phyloP scores from a whole-genome alignment of 2,888 invertebrate genomes.

The Chaitophorus viminalis region DNA sequence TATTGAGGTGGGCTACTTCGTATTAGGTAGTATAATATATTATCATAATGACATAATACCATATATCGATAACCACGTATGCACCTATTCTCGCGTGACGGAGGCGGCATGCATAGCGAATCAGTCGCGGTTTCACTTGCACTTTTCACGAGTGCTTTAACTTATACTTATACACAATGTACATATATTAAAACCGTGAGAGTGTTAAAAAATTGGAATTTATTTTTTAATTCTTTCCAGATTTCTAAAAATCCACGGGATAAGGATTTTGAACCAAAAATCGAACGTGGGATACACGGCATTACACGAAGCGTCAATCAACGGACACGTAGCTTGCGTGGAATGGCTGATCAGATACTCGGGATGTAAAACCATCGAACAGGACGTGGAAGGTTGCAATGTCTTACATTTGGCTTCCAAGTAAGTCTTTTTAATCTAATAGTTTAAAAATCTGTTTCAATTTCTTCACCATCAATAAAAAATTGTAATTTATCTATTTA shows the following conservation, averaged over 20 bases:
- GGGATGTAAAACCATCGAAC: slow-evolving; percentile 62
- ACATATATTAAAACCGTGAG: too few relatives aligned
- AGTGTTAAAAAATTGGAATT: neutral
- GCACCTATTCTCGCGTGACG: too few relatives aligned
- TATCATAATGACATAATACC: neutral
- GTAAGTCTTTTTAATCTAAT: slow-evolving; percentile 48
- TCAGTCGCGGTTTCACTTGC: neutral
- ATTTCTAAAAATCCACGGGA: slow-evolving; percentile 58
- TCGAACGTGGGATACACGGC: slow-evolving; percentile 64
- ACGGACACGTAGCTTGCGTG: slow-evolving; percentile 63
- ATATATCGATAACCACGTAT: neutral
- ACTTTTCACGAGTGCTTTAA: neutral
- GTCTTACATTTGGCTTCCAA: slow-evolving; percentile 64
- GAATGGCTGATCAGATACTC: slow-evolving; percentile 64
- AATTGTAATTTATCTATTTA: too few relatives aligned
- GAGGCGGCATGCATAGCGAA: neutral
- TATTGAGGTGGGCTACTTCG: slow-evolving; percentile 44
- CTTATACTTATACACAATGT: too few relatives aligned
- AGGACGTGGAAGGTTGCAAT: slow-evolving; percentile 64
- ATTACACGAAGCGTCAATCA: slow-evolving; percentile 64
- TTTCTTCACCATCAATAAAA: too few relatives aligned
- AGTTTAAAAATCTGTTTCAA: too few relatives aligned
- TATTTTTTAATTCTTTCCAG: neutral
- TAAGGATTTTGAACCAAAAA: slow-evolving; percentile 57
- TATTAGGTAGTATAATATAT: neutral